Conservation (phyloP, 2,113 vertebrate genomes). For the Scomber colias region DNA sequence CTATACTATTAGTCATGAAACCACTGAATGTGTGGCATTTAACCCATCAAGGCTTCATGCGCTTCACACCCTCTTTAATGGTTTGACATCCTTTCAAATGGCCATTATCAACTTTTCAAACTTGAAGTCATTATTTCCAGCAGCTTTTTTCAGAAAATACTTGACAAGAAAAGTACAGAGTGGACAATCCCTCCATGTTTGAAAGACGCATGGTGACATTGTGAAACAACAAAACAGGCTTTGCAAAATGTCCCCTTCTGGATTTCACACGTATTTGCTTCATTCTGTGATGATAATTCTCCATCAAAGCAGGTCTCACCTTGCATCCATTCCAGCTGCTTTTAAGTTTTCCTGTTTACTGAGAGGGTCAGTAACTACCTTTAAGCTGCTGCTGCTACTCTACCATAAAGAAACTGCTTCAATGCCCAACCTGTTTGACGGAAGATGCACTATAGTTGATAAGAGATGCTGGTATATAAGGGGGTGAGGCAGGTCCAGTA, state of each 20-base stretch:
- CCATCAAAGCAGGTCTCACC: not conserved
- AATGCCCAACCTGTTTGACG: not conserved
- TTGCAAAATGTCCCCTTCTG: not conserved
- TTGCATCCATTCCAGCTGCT: not conserved
- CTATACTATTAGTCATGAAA: slow-evolving; percentile 49
- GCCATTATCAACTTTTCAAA: slow-evolving; percentile 77
- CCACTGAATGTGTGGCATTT: slow-evolving; percentile 53
- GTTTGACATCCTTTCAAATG: slow-evolving; percentile 71
- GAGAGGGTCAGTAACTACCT: not conserved
- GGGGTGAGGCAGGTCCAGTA: not conserved
- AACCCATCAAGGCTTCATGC: slow-evolving; percentile 56
- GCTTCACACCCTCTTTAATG: slow-evolving; percentile 57
- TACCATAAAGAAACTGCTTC: not conserved
- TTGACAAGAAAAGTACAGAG: slow-evolving; percentile 67
- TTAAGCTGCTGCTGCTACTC: not conserved
- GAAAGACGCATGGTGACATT: slow-evolving; percentile 5
- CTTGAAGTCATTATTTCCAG: slow-evolving; percentile 69
- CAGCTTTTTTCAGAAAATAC: slow-evolving; percentile 49
- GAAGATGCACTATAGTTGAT: slow-evolving; percentile 4
- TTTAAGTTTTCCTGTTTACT: not conserved
- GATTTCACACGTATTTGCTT: not conserved
- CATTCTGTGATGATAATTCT: slow-evolving; percentile 18
- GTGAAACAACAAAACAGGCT: slow-evolving; percentile 16
- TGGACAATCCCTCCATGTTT: not conserved
- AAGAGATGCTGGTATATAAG: not conserved